These are phyloP conservation scores for Cheumatopsyche charites DNA, from an alignment of 1,140 invertebrate species.

Conservation along the genomic window DNA sequence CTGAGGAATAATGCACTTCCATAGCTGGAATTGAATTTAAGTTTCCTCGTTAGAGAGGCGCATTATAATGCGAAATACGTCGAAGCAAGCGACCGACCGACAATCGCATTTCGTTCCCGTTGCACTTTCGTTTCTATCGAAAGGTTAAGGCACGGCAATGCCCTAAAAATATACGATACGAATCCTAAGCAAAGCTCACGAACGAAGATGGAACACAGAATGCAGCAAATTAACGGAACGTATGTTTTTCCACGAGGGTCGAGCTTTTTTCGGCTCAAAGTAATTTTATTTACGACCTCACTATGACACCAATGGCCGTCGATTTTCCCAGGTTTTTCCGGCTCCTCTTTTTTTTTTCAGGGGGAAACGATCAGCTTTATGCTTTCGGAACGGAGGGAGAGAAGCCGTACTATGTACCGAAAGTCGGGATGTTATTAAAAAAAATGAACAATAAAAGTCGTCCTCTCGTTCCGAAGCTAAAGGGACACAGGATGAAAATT, in stretches of 20 bases:
- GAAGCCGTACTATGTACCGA: not conserved
- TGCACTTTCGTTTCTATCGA: conserved; percentile 32
- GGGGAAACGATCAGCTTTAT: not conserved
- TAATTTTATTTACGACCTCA: conserved; percentile 14
- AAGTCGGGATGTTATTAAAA: not conserved
- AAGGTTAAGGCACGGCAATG: conserved; percentile 30
- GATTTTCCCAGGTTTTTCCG: not conserved
- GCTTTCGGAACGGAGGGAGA: too few species aligned
- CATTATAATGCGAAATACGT: conserved; percentile 26
- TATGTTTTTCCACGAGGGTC: too few species aligned
- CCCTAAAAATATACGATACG: not conserved
- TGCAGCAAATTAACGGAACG: too few species aligned
- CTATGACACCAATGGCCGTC: conserved; percentile 9
- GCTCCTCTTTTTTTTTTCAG: not conserved
- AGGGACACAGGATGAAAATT: too few species aligned
- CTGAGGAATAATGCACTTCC: conserved; percentile 18
- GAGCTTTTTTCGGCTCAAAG: not conserved
- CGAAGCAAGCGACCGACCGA: not conserved
- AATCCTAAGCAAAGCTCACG: too few species aligned
- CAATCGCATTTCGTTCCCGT: conserved; percentile 9
- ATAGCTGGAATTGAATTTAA: conserved; percentile 37
- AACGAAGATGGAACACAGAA: too few species aligned
- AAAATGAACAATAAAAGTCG: not conserved
- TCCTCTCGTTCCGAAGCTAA: too few species aligned
- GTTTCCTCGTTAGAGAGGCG: conserved; percentile 31